Base-by-base conservation (phyloP, 2,113 vertebrate species). In the Paedocypris sp. region DNA sequence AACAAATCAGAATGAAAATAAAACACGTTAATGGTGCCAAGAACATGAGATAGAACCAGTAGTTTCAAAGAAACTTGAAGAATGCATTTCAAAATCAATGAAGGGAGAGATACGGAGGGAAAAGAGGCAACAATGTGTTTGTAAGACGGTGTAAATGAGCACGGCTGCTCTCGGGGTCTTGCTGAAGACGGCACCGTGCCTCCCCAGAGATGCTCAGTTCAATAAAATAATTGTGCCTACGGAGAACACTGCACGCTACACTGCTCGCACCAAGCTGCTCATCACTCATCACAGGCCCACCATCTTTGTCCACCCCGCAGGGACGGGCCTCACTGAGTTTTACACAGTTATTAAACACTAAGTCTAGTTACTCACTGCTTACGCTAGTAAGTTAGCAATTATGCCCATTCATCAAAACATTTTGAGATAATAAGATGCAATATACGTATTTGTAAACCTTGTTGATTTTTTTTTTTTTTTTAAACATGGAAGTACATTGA, bases 161-260 rank as follows among this genome's bases (percentile, higher is more conserved):
- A 9, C 4, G 59, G 32, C 49, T 57, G 7, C 15, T 16, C 39
- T 45, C 57, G 94, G 92, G 91, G 89, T 58, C 33, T 75, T 3
- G 64, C 72, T 95, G 12, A 83, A 73, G 60, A 48, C 71, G 0
- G 77, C 83, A 4, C 83, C 82, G 60, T 65, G 86, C n/a, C 89
- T 95, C 52, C 52, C 75, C 60, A 85, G 75, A 53, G 89, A 91
- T 46, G n/a, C 81, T 71, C 67, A 85, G 79, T 93, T 96, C 71
- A 93, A 86, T 61, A 87, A 93, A 76, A 96, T 94, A 73, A 93
- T 94, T 38, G 91, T 94, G 3, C 91, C 91, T n/a, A 93, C 92
- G 36, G 75, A 90, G 74, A 90, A 95, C 76, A 96, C 92, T 0
- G 33, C 92, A 32, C 84, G 90, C 22, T 94, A 88, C 65, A 90